These are phyloP conservation scores for Ladona fulva DNA, from an alignment of 1,140 invertebrate genomes.

Conservation along the genomic window DNA sequence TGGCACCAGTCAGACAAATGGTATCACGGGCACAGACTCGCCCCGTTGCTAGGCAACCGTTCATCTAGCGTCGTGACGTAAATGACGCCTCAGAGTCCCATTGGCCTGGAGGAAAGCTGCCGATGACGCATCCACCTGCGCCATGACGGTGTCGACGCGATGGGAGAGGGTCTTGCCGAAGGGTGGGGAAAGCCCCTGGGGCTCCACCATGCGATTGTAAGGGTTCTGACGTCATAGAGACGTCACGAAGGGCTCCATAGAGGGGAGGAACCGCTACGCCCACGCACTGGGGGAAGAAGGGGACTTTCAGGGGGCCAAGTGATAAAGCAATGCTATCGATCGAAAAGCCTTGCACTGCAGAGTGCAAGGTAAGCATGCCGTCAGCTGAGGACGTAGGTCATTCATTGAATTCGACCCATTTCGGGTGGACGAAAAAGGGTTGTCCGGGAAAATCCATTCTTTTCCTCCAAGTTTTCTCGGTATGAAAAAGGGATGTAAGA, in stretches of 20 bases:
- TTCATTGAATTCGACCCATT: background rate
- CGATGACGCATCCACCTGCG: background rate
- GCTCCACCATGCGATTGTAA: background rate
- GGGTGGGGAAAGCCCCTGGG: background rate
- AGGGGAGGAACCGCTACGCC: background rate
- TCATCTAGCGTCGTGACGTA: background rate
- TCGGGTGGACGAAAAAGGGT: too few relatives aligned
- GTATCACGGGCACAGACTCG: background rate
- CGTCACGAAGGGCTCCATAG: background rate
- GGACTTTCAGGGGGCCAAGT: background rate
- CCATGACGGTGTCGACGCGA: background rate
- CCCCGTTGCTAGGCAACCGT: background rate
- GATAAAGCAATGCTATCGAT: background rate
- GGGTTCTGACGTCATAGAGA: background rate
- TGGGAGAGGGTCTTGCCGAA: background rate
- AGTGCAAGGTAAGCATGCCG: background rate
- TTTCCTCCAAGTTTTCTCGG: background rate
- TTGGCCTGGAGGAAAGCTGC: background rate
- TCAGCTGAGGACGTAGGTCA: background rate
- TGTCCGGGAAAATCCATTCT: too few relatives aligned
- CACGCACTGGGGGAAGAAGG: background rate
- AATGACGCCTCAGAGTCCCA: background rate
- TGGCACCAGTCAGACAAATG: background rate
- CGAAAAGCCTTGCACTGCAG: background rate
- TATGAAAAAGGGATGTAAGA: too few relatives aligned